These are phyloP conservation scores for Xenopus tropicalis DNA, from an alignment of 2,113 vertebrate genomes.

Conservation along the genomic window UCB_Xtro_10.0 CM004450.2:123225501-123226000, in stretches of 20 bases:
- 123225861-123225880: slow-evolving; percentile 1
- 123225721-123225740: slow-evolving; percentile 24
- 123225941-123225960: slow-evolving; percentile 31
- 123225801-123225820: slow-evolving; percentile 19
- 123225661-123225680: slow-evolving; percentile 14
- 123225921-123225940: background rate
- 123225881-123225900: slow-evolving; percentile 1
- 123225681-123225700: slow-evolving; percentile 11
- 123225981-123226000: background rate
- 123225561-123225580: slow-evolving; percentile 12
- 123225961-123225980: slow-evolving; percentile 1
- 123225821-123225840: background rate
- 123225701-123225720: slow-evolving; percentile 29
- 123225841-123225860: background rate
- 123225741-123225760: slow-evolving; percentile 26
- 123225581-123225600: slow-evolving; percentile 29
- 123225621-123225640: slow-evolving; percentile 25
- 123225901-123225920: slow-evolving; percentile 19
- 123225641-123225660: slow-evolving; percentile 5
- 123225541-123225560: background rate
- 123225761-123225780: slow-evolving; percentile 26
- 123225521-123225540: slow-evolving; percentile 3
- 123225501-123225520: slow-evolving; percentile 6
- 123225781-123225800: slow-evolving; percentile 19
- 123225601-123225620: slow-evolving; percentile 20